Conservation (phyloP, 2,113 vertebrate genomes). For the Procavia capensis region DNA sequence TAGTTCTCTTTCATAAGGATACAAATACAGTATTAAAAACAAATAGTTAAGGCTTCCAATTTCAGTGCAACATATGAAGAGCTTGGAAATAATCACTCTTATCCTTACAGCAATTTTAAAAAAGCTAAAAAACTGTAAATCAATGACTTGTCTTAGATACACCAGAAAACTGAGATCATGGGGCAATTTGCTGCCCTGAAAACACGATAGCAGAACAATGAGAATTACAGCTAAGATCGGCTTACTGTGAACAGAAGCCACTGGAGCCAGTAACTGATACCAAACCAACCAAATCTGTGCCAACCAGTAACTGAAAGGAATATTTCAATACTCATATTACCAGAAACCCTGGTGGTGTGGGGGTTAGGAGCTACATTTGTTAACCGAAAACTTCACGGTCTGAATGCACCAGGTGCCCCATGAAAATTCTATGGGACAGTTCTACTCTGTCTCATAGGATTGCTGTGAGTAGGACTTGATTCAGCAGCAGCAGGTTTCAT, state of each 20-base stretch:
- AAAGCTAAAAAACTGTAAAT: too few species aligned
- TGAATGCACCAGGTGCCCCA: too few species aligned
- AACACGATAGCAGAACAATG: not conserved
- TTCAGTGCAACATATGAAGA: not conserved
- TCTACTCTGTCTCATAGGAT: too few species aligned
- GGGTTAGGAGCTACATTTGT: too few species aligned
- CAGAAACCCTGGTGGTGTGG: too few species aligned
- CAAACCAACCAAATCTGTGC: too few species aligned
- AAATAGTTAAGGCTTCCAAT: not conserved
- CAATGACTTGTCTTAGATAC: not conserved
- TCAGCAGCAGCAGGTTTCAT: too few species aligned
- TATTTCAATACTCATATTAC: not conserved
- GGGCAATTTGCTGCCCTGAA: not conserved
- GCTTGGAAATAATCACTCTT: not conserved
- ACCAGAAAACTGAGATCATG: not conserved
- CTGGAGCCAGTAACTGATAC: not conserved
- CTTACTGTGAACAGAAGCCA: not conserved
- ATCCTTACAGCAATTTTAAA: too few species aligned
- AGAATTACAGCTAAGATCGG: not conserved
- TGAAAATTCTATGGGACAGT: too few species aligned
- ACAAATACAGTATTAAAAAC: conserved; percentile 4
- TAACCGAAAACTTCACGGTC: too few species aligned
- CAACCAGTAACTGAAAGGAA: not conserved
- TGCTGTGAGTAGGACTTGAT: too few species aligned
- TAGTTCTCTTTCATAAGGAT: not conserved